phyloP scores from a whole-genome alignment of 2,113 vertebrate genomes.

The Ivindomyrus marchei region DNA sequence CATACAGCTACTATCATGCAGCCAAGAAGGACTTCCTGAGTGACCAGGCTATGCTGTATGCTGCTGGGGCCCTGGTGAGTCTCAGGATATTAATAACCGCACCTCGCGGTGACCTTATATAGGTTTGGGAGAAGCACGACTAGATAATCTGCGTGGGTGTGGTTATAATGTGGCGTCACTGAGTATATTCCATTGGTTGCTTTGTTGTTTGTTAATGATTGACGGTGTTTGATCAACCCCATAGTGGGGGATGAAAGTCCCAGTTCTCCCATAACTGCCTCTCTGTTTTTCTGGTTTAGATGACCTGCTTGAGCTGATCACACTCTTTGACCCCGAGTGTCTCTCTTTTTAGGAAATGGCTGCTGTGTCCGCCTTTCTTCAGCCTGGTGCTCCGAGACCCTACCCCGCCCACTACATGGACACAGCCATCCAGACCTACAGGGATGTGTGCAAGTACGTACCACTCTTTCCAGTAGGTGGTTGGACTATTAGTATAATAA shows the following conservation, averaged over 20 bases:
- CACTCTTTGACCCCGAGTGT: background rate
- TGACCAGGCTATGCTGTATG: constrained; percentile 97
- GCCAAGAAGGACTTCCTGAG: constrained; percentile 98
- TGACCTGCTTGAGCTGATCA: background rate
- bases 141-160: background rate
- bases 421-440: constrained; percentile 91
- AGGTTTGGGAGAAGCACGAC: background rate
- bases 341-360: constrained; percentile 82
- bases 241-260: background rate
- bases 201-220: constrained; percentile 18
- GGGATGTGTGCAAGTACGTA: constrained; percentile 92
- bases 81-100: background rate
- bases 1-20: constrained; percentile 95
- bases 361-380: constrained; percentile 90
- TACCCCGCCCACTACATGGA: constrained; percentile 98
- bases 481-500: background rate
- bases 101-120: background rate
- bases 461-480: background rate
- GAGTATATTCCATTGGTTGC: background rate
- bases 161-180: background rate
- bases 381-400: constrained; percentile 79
- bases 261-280: background rate
- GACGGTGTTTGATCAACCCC: background rate
- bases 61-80: constrained; percentile 91
- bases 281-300: background rate